These are phyloP conservation scores for Seladonia tumulorum DNA, from an alignment of 2,888 invertebrate genomes.

Conservation along the genomic window DNA sequence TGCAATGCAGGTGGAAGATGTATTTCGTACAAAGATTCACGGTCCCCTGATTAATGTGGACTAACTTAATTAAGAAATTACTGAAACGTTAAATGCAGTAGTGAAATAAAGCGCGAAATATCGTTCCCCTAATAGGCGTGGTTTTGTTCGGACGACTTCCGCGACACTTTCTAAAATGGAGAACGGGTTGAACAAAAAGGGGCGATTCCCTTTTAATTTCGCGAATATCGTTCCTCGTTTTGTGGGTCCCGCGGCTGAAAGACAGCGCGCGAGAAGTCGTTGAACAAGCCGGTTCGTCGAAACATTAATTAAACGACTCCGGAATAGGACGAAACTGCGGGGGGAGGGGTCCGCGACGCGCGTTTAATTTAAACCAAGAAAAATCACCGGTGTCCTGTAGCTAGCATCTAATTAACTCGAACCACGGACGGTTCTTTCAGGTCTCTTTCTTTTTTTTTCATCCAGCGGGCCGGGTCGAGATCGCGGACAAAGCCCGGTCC, in stretches of 20 bases:
- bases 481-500: slow-evolving; percentile 55
- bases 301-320: slow-evolving; percentile 52
- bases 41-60: not conserved
- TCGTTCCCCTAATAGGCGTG: not conserved
- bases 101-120: not conserved
- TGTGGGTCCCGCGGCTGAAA: not conserved
- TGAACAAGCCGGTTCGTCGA: slow-evolving; percentile 31
- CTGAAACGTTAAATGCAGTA: not conserved
- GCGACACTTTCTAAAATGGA: not conserved
- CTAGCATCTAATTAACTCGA: slow-evolving; percentile 72
- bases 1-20: no score
- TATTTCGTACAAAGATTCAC: not conserved
- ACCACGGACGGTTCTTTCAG: slow-evolving; percentile 47
- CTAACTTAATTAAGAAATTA: not conserved
- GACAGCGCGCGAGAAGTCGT: not conserved
- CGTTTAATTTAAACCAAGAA: slow-evolving; percentile 63
- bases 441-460: slow-evolving; percentile 29
- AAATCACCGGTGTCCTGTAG: slow-evolving; percentile 66
- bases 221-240: slow-evolving; percentile 7
- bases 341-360: not conserved
- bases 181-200: not conserved
- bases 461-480: slow-evolving; percentile 41
- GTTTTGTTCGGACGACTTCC: not conserved
- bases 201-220: not conserved
- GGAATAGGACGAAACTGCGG: slow-evolving; percentile 20